These are phyloP conservation scores for Zele albiditarsus DNA, from an alignment of 2,888 invertebrate genomes.

Conservation along the genomic window DNA sequence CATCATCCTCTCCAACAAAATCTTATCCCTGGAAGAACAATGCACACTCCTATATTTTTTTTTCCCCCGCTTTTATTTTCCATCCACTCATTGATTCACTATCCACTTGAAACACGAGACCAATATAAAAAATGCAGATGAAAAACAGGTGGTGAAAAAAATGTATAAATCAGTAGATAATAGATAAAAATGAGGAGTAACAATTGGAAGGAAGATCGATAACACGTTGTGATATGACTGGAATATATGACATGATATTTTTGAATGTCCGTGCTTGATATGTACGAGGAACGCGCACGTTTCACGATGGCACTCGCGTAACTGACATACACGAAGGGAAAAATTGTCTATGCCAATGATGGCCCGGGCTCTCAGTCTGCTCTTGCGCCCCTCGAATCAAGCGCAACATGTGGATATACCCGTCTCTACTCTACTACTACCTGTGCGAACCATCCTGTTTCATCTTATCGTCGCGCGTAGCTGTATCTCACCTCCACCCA, in stretches of 20 bases:
- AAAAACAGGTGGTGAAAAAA: background rate
- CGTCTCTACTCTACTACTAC: conserved; percentile 56
- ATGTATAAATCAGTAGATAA: background rate
- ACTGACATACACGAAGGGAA: conserved; percentile 61
- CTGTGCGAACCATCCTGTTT: conserved; percentile 46
- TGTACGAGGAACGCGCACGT: conserved; percentile 53
- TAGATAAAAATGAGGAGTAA: background rate
- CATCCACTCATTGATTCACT: background rate
- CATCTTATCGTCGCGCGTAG: background rate
- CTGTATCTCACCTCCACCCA: background rate
- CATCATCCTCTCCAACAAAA: background rate
- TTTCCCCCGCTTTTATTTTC: background rate
- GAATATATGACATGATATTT: background rate
- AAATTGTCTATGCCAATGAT: conserved; percentile 60
- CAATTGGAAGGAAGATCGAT: background rate
- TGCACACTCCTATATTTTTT: background rate
- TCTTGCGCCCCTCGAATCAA: conserved; percentile 70
- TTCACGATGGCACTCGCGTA: conserved; percentile 65
- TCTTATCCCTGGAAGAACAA: background rate
- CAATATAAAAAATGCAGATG: background rate
- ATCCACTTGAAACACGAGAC: conserved; percentile 20
- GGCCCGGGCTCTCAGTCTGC: conserved; percentile 68
- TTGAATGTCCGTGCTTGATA: conserved; percentile 21
- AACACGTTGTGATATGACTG: background rate
- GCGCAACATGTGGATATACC: conserved; percentile 71